These are phyloP conservation scores for Marasmarcha lunaedactyla DNA, from an alignment of 2,888 invertebrate genomes.

Conservation along the genomic window DNA sequence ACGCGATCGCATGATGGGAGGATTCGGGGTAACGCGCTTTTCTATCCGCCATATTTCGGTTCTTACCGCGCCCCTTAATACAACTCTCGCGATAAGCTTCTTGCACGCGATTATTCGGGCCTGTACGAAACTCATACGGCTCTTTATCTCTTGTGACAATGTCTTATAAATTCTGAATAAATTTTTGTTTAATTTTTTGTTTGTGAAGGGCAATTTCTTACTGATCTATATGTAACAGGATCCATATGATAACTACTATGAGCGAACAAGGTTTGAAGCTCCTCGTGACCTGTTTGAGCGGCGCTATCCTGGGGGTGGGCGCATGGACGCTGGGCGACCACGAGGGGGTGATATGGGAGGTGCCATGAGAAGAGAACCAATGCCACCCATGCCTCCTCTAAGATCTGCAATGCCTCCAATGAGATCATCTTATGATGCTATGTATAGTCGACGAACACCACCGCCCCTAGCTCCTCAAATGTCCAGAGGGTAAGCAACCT, in stretches of 20 bases:
- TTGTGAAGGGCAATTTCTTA: no score
- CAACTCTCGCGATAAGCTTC: constrained; percentile 42
- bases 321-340: constrained; percentile 38
- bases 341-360: constrained; percentile 67
- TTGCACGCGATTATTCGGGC: constrained; percentile 37
- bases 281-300: constrained; percentile 85
- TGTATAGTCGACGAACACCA: constrained; percentile 87
- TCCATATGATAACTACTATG: constrained; percentile 85
- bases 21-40: constrained; percentile 81
- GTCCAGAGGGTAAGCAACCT: constrained; percentile 56
- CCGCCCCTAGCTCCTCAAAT: constrained; percentile 72
- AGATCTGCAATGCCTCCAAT: constrained; percentile 74
- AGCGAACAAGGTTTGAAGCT: constrained; percentile 81
- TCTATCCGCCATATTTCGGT: constrained; percentile 21
- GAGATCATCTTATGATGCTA: constrained; percentile 81
- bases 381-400: constrained; percentile 77
- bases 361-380: constrained; percentile 80
- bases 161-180: background rate
- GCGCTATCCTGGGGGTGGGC: constrained; percentile 75
- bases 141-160: background rate
- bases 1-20: constrained; percentile 92
- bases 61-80: constrained; percentile 38
- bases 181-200: no score
- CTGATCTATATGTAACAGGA: constrained; percentile 53
- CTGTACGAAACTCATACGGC: constrained; percentile 22